A percentile compares a stretch with the other conserved stretches of the same genome.
Conservation (phyloP, 2,888 invertebrate species). For the Dryocosmus kuriphilus region DNA sequence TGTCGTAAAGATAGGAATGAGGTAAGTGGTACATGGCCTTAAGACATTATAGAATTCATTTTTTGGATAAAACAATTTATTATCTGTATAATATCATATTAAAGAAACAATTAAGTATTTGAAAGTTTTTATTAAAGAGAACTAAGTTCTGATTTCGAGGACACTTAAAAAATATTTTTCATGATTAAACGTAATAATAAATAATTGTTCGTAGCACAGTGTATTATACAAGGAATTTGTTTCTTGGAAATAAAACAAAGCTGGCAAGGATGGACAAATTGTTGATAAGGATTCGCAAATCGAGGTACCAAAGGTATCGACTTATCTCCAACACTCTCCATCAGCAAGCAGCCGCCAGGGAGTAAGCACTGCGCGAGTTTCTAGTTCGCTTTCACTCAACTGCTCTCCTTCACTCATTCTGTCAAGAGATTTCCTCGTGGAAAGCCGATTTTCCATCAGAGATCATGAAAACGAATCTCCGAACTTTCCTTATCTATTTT, state of each 20-base stretch:
- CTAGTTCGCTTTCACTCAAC: conserved; percentile 47
- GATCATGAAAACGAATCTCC: conserved; percentile 43
- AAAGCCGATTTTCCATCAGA: conserved; percentile 47
- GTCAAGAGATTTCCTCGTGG: conserved; percentile 42
- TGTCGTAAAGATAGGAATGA: too few species aligned
- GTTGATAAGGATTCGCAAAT: conserved; percentile 59
- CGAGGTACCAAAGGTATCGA: conserved; percentile 68
- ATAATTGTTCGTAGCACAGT: conserved; percentile 10
- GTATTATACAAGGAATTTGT: conserved; percentile 7
- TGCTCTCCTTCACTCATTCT: conserved; percentile 44
- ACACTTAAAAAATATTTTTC: too few species aligned
- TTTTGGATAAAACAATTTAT: too few species aligned
- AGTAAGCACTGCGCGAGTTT: conserved; percentile 62
- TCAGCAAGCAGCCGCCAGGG: conserved; percentile 59
- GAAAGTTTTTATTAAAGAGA: too few species aligned
- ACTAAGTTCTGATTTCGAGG: too few species aligned
- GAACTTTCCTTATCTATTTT: conserved; percentile 41
- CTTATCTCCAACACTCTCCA: conserved; percentile 65
- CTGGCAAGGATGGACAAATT: conserved; percentile 35
- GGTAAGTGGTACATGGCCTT: too few species aligned
- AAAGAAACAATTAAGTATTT: too few species aligned
- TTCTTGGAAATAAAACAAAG: conserved; percentile 11
- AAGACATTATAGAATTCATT: too few species aligned
- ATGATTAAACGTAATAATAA: not conserved
- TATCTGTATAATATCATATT: too few species aligned